Conservation (phyloP, 2,797 vertebrate genomes). For the Delichon dasypus region DNA sequence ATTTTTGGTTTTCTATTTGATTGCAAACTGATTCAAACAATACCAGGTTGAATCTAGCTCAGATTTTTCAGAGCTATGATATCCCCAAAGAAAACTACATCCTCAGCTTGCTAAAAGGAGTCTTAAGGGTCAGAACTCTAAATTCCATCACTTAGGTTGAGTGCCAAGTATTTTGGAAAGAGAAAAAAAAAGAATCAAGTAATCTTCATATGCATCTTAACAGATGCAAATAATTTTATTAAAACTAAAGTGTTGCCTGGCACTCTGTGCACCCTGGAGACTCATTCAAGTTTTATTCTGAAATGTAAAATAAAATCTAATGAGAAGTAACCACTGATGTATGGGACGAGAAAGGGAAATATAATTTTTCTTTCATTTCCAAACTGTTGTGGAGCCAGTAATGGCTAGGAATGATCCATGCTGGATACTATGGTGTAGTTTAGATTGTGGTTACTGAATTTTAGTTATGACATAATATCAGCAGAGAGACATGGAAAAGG, state of each 20-base stretch:
- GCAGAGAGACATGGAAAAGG: not conserved
- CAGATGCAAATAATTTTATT: not conserved
- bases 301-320: not conserved
- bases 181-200: not conserved
- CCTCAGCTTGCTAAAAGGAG: not conserved
- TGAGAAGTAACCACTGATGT: not conserved
- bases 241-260: not conserved
- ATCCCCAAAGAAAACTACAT: not conserved
- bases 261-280: not conserved
- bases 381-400: not conserved
- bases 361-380: not conserved
- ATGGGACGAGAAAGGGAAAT: not conserved
- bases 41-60: not conserved
- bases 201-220: not conserved
- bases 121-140: not conserved
- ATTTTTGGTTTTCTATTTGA: not conserved
- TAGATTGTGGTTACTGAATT: not conserved
- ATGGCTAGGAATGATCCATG: not conserved
- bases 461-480: not conserved
- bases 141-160: not conserved
- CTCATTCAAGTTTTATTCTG: not conserved
- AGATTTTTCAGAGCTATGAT: not conserved
- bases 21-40: not conserved
- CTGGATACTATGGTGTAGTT: not conserved
- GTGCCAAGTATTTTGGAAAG: not conserved